These are phyloP conservation scores for Epinephelus coioides DNA, from an alignment of 2,797 vertebrate genomes.

Conservation along the genomic window DNA sequence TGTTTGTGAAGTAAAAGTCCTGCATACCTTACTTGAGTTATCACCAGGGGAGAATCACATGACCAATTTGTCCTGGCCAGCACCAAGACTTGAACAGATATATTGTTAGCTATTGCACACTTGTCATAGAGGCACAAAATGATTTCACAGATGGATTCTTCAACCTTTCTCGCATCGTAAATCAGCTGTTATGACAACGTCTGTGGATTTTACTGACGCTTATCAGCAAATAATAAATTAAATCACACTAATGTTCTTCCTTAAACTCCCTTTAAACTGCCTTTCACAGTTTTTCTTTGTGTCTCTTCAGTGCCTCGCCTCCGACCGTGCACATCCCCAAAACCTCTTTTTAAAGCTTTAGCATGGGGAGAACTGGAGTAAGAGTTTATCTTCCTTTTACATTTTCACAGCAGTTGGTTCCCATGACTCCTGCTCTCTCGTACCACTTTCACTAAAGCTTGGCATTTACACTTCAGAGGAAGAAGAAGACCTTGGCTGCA, in stretches of 20 bases:
- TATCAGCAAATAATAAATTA: background rate
- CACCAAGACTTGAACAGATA: background rate
- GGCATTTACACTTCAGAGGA: background rate
- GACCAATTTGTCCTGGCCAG: background rate
- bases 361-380: background rate
- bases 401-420: background rate
- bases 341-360: background rate
- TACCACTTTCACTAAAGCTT: background rate
- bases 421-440: background rate
- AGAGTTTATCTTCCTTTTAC: background rate
- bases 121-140: background rate
- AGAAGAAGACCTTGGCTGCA: background rate
- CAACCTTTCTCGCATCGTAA: background rate
- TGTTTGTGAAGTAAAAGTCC: background rate
- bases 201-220: background rate
- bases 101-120: background rate
- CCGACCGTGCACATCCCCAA: background rate
- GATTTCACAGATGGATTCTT: background rate
- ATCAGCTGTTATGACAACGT: background rate
- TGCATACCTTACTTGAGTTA: background rate
- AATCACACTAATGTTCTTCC: background rate
- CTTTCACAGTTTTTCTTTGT: background rate
- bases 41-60: background rate
- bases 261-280: background rate
- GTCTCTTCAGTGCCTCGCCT: background rate